A percentile compares a stretch with the other conserved stretches of the same genome.
Evolutionary conservation across 2,888 invertebrate species (phyloP).

Genomic region (Agrotis exclamationis): DNA sequence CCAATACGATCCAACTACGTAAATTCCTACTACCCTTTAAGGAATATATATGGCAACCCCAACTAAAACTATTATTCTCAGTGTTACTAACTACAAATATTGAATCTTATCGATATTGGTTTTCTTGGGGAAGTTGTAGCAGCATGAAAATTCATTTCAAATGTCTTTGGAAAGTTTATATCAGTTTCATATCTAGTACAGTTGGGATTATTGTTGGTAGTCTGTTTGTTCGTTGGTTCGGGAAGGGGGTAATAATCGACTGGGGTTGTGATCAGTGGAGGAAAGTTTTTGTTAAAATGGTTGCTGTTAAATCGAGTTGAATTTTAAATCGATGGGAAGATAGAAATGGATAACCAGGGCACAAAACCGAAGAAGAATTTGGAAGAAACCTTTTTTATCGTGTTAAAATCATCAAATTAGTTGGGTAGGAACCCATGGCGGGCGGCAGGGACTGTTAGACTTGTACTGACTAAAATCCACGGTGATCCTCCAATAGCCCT

Average conservation of each 20-base stretch:
- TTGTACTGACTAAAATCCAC: no score
- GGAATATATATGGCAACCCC: constrained; percentile 56
- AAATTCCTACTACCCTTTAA: constrained; percentile 51
- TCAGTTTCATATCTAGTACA: constrained; percentile 57
- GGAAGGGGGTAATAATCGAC: constrained; percentile 38
- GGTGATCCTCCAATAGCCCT: no score
- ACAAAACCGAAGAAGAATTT: no score
- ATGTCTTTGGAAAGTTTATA: constrained; percentile 63
- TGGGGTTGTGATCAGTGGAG: constrained; percentile 11
- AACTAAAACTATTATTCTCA: constrained; percentile 66
- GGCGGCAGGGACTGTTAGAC: no score
- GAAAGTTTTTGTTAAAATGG: neutral
- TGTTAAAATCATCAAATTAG: no score
- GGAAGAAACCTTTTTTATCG: no score
- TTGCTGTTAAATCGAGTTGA: neutral
- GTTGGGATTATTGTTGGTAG: constrained; percentile 47
- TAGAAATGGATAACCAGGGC: no score
- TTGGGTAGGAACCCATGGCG: no score
- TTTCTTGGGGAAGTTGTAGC: constrained; percentile 65
- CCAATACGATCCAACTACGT: constrained; percentile 59
- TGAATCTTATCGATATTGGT: constrained; percentile 76
- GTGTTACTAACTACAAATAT: constrained; percentile 76
- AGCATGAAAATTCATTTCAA: constrained; percentile 66
- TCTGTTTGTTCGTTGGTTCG: constrained; percentile 36
- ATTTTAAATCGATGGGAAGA: no score